Evolutionary conservation across 2,797 vertebrate genomes (phyloP), one percentile per base, ranked within the genome.

Genomic region (Pipistrellus pipistrellus): DNA sequence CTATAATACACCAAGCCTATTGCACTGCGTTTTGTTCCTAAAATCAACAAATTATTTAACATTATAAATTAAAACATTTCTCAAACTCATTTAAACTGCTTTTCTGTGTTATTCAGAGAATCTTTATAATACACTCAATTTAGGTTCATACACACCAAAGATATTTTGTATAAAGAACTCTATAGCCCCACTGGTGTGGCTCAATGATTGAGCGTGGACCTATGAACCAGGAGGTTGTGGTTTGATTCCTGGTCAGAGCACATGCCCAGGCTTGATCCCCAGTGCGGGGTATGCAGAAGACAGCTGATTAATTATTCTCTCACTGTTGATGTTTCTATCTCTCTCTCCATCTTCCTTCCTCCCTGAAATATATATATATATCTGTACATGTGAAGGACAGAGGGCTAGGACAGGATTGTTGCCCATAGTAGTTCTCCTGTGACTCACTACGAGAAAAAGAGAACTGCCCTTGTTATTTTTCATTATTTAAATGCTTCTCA

Each of bases 401-500:
- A 30, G 89, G 18, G 35, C 2, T 48, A 10, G 25, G 32, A 23
- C 15, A 77, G 53, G 38, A 15, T 23, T 8, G 11, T 20, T 57
- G 8, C 10, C 30, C 41, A 27, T 35, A 44, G 27, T 0, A 71
- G 8, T 64, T 73, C 21, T 81, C 1, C 1, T n/a, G 25, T 59
- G 57, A 55, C 21, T 55, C 53, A 55, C 53, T 21, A 21, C 6
- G 6, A 68, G 59, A 30, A 80, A 69, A 44, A 71, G 53, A 55
- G 3, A 69, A 30, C 0, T 38, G 12, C 1, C 38, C 53, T 32
- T 77, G 17, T 32, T 69, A 77, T 32, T 85, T 85, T 38, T 95
- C 89, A 77, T 83, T 17, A 66, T 75, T 94, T 18, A 96, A 93
- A 94, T 85, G 27, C 11, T 15, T 76, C 72, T 87, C 8, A 20